phyloP scores from a whole-genome alignment of 2,113 vertebrate genomes.

The Aegotheles bennettii region DNA sequence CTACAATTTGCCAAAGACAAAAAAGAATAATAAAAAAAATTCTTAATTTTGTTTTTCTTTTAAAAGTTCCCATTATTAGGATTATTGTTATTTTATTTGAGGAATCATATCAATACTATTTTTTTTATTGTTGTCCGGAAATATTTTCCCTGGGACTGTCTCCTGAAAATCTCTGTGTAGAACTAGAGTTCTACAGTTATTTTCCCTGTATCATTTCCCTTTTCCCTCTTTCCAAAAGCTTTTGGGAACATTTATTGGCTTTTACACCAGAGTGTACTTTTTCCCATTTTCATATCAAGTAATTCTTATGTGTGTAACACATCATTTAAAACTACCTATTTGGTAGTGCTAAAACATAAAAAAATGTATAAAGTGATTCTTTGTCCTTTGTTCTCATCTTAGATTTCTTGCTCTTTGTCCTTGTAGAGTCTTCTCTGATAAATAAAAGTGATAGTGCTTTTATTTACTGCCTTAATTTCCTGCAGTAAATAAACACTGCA shows the following conservation, averaged over 20 bases:
- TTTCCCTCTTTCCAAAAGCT: background rate
- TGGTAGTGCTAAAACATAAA: background rate
- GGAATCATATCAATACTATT: background rate
- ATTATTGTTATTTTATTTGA: background rate
- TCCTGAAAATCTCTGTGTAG: background rate
- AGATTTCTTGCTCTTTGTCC: background rate
- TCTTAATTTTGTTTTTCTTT: background rate
- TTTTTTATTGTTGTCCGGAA: background rate
- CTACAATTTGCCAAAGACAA: background rate
- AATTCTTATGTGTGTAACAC: background rate
- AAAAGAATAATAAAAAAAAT: background rate
- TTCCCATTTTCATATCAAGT: background rate
- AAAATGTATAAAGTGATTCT: background rate
- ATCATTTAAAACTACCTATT: background rate
- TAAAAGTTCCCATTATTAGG: background rate
- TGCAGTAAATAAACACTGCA: conserved; percentile 4
- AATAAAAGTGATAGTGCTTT: background rate
- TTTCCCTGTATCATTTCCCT: background rate
- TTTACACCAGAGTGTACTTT: background rate
- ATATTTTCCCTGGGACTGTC: background rate
- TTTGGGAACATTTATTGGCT: background rate
- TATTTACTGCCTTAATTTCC: conserved; percentile 17
- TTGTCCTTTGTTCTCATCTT: background rate
- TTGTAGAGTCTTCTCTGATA: background rate
- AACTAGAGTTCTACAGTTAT: background rate